Conservation (phyloP, 2,797 vertebrate species). For the Xenopus petersii region DNA sequence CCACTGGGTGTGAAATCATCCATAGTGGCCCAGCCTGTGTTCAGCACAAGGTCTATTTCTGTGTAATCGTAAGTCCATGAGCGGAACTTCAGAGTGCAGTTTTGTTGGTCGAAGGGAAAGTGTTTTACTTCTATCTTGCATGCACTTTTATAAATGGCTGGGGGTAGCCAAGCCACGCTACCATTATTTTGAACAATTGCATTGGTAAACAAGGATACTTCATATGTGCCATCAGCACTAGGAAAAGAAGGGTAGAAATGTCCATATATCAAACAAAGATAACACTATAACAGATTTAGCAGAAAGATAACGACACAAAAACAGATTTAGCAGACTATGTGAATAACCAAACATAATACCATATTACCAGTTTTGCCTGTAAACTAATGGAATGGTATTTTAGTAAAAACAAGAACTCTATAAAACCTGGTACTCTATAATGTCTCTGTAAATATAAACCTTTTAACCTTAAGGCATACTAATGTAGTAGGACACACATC, state of each 20-base stretch:
- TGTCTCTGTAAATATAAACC: too few species aligned
- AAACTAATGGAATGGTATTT: too few species aligned
- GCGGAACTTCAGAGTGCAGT: constrained; percentile 93
- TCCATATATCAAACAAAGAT: too few species aligned
- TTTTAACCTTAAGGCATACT: too few species aligned
- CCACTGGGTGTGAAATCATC: constrained; percentile 95
- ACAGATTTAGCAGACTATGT: too few species aligned
- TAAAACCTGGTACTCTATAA: too few species aligned
- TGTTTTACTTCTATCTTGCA: constrained; percentile 97
- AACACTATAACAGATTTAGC: too few species aligned
- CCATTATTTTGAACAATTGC: constrained; percentile 82
- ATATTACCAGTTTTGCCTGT: too few species aligned
- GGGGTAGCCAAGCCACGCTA: constrained; percentile 86
- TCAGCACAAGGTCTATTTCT: constrained; percentile 89
- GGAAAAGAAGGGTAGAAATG: background rate
- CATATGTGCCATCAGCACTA: constrained; percentile 92
- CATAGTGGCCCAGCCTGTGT: constrained; percentile 78
- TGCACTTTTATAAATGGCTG: constrained; percentile 94
- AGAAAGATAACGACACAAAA: too few species aligned
- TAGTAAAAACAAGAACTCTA: too few species aligned
- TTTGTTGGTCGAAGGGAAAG: constrained; percentile 95
- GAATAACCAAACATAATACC: too few species aligned
- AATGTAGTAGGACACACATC: too few species aligned
- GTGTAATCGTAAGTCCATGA: constrained; percentile 97
- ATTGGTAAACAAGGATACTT: constrained; percentile 91